Conservation (phyloP, 1,140 invertebrate genomes). For the Hypothenemus hampei region DNA sequence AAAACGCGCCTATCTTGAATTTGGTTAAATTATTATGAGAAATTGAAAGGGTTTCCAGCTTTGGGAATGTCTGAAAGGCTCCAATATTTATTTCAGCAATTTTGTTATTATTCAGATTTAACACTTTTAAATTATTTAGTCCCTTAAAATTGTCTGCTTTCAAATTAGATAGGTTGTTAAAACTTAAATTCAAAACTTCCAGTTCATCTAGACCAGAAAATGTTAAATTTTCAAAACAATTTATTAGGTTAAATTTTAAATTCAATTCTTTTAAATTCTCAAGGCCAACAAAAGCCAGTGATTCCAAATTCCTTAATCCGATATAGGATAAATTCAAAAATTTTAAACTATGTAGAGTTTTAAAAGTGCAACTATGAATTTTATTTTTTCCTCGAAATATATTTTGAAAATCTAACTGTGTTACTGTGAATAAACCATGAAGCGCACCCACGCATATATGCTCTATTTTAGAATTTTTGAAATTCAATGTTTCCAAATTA, state of each 20-base stretch:
- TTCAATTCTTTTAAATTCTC: background rate
- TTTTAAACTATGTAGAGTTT: background rate
- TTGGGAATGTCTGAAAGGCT: slow-evolving; percentile 10
- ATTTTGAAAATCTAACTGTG: background rate
- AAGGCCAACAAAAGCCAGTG: slow-evolving; percentile 8
- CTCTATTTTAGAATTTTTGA: background rate
- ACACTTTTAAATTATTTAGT: slow-evolving; percentile 1
- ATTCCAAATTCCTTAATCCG: background rate
- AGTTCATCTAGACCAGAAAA: slow-evolving; percentile 5
- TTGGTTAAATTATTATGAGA: slow-evolving; percentile 3
- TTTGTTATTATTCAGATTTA: slow-evolving; percentile 10
- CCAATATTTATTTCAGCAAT: slow-evolving; percentile 9
- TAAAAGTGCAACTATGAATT: background rate
- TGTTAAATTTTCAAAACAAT: background rate
- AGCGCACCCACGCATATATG: background rate
- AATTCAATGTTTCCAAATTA: background rate
- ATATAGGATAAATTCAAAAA: slow-evolving; percentile 2
- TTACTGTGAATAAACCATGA: slow-evolving; percentile 4
- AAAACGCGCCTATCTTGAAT: slow-evolving; percentile 17
- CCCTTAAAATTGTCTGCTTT: background rate
- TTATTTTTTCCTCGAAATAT: background rate
- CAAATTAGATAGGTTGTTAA: slow-evolving; percentile 3
- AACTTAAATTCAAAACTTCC: slow-evolving; percentile 5
- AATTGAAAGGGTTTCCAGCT: background rate
- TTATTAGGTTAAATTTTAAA: slow-evolving; percentile 7